phyloP scores from a whole-genome alignment of 2,113 vertebrate species.

The Sprattus sprattus region DNA sequence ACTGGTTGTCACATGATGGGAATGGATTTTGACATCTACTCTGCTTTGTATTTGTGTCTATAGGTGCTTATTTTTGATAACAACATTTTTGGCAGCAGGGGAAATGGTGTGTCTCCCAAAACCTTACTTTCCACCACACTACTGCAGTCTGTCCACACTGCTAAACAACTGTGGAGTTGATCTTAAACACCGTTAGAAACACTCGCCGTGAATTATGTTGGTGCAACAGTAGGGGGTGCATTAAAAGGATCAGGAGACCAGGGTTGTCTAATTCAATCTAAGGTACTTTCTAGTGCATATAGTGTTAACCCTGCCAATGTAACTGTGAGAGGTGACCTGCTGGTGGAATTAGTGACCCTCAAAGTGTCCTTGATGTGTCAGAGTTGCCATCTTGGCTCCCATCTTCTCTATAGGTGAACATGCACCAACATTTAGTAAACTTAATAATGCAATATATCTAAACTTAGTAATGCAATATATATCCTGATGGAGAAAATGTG shows the following conservation, averaged over 20 bases:
- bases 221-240: conserved; percentile 55
- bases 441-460: too few relatives aligned
- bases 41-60: background rate
- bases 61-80: background rate
- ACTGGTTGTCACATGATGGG: background rate
- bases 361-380: conserved; percentile 82
- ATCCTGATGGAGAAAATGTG: background rate
- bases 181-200: background rate
- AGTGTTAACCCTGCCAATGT: conserved; percentile 89
- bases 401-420: background rate
- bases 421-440: background rate
- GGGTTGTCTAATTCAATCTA: conserved; percentile 89
- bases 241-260: conserved; percentile 90
- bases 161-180: background rate
- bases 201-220: conserved; percentile 3
- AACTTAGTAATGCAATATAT: background rate
- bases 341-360: conserved; percentile 77
- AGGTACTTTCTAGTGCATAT: conserved; percentile 74
- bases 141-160: background rate
- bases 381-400: conserved; percentile 50
- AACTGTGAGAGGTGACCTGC: conserved; percentile 69
- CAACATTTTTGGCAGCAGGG: too few relatives aligned
- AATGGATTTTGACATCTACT: background rate
- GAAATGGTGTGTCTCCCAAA: too few relatives aligned
- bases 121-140: background rate